phyloP scores from a whole-genome alignment of 2,113 vertebrate genomes.

The Python bivittatus region DNA sequence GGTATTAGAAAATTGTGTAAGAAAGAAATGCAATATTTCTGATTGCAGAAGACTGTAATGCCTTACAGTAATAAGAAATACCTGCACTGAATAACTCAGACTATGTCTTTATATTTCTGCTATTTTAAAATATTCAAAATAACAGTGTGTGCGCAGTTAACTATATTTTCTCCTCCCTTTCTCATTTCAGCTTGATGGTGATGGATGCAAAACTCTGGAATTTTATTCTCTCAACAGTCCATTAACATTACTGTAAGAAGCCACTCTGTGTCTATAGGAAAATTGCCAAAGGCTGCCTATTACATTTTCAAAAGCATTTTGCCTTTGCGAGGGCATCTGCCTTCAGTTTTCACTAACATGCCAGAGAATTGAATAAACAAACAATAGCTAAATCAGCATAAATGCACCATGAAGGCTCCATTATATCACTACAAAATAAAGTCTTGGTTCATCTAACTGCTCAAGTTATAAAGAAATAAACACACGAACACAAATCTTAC shows the following conservation, averaged over 20 bases:
- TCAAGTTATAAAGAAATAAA: background rate
- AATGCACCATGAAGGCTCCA: background rate
- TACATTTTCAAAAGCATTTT: constrained; percentile 11
- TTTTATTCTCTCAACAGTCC: constrained; percentile 13
- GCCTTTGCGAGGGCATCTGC: background rate
- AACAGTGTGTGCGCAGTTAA: background rate
- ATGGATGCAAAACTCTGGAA: background rate
- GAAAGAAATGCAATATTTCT: background rate
- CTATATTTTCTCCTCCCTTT: background rate
- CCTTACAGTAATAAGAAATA: background rate
- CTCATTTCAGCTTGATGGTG: background rate
- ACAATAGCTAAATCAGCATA: constrained; percentile 1
- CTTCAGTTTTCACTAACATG: constrained; percentile 14
- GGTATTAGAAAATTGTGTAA: background rate
- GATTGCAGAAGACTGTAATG: background rate
- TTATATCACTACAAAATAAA: background rate
- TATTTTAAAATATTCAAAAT: background rate
- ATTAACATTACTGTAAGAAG: constrained; percentile 2
- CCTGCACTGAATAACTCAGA: background rate
- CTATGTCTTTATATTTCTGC: background rate
- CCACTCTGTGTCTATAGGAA: constrained; percentile 5
- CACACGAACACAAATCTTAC: background rate
- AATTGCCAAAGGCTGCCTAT: background rate
- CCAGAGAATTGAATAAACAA: background rate
- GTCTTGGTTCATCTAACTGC: background rate